Evolutionary conservation across 1,140 invertebrate genomes (phyloP).

Genomic region (Drosophila quadrilineata): DNA sequence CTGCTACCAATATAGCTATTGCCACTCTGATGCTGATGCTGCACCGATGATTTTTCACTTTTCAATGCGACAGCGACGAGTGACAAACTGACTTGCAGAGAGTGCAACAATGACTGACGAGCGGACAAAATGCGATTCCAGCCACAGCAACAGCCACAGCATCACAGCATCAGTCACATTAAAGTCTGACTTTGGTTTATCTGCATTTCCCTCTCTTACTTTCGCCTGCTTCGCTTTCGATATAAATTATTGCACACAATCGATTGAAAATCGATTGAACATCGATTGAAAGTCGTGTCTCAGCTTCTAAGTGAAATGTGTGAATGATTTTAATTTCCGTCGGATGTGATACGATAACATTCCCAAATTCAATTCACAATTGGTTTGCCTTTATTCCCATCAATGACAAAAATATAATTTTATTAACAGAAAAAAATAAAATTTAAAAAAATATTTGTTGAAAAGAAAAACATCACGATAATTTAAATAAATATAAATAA

Average conservation of each 20-base stretch:
- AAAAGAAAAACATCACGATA: background rate
- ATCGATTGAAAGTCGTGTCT: background rate
- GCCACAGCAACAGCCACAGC: constrained; percentile 19
- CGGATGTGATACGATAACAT: constrained; percentile 30
- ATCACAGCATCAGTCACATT: constrained; percentile 27
- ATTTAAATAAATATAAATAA: too few relatives aligned
- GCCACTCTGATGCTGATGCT: background rate
- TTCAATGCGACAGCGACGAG: constrained; percentile 35
- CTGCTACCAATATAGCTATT: background rate
- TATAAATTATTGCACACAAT: background rate
- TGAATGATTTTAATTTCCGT: constrained; percentile 47
- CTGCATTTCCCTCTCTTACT: background rate
- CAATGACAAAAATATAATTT: too few relatives aligned
- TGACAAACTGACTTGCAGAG: constrained; percentile 47
- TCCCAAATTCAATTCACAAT: constrained; percentile 38
- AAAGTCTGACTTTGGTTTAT: constrained; percentile 5
- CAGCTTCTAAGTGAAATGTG: too few relatives aligned
- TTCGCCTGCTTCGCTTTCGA: background rate
- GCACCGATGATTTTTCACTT: constrained; percentile 67
- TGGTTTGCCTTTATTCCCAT: too few relatives aligned
- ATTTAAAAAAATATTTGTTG: constrained; percentile 15
- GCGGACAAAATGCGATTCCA: constrained; percentile 23
- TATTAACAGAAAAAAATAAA: constrained; percentile 18
- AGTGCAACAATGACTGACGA: constrained; percentile 43
- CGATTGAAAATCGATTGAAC: background rate